A percentile compares a stretch with the other conserved stretches of the same genome.
Conservation (phyloP, 1,140 invertebrate genomes). For the Lethocerus indicus region DNA sequence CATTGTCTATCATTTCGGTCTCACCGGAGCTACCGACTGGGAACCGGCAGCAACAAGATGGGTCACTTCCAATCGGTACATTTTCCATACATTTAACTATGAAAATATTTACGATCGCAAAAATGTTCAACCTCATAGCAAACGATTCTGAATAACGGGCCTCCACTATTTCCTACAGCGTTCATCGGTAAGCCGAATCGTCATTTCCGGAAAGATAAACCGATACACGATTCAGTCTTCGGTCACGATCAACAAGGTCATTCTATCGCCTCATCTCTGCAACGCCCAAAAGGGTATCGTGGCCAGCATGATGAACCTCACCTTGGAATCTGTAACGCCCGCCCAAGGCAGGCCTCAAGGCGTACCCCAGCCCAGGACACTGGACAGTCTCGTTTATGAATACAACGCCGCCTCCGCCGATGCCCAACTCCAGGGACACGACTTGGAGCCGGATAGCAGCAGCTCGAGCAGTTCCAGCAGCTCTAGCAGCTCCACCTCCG, state of each 20-base stretch:
- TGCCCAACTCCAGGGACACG: not conserved
- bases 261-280: slow-evolving; percentile 13
- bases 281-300: slow-evolving; percentile 18
- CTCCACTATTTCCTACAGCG: slow-evolving; percentile 16
- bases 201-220: slow-evolving; percentile 17
- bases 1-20: slow-evolving; percentile 38
- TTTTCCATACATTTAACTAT: slow-evolving; percentile 11
- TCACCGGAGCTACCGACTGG: slow-evolving; percentile 30
- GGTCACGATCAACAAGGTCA: slow-evolving; percentile 17
- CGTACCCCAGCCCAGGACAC: slow-evolving; percentile 6
- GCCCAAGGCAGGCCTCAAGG: slow-evolving; percentile 9
- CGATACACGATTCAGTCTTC: slow-evolving; percentile 19
- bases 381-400: slow-evolving; percentile 17
- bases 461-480: not conserved
- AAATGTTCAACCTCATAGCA: not conserved
- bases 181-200: slow-evolving; percentile 16
- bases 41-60: slow-evolving; percentile 33
- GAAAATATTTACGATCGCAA: not conserved
- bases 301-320: slow-evolving; percentile 16
- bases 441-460: not conserved
- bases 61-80: slow-evolving; percentile 35
- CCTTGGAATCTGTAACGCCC: slow-evolving; percentile 15
- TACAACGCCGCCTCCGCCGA: slow-evolving; percentile 13
- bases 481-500: not conserved
- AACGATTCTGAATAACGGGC: not conserved